Conservation (phyloP, 2,113 vertebrate species). For the Charadrius vociferus region DNA sequence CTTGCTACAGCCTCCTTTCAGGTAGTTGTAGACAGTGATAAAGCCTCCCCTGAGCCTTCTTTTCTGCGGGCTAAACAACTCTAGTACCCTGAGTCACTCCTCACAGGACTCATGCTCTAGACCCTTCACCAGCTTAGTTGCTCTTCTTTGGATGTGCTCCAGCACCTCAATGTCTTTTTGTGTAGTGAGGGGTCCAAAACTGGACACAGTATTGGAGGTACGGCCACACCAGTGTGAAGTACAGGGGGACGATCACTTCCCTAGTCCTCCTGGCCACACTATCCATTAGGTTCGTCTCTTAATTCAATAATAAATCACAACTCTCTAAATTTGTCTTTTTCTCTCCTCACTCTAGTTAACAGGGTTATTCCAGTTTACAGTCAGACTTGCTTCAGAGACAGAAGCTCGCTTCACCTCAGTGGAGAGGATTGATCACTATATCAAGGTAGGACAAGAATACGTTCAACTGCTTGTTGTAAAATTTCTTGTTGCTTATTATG, state of each 20-base stretch:
- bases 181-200: neutral
- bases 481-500: neutral
- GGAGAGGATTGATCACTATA: constrained; percentile 91
- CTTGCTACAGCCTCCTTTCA: neutral
- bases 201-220: neutral
- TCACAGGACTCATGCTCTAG: neutral
- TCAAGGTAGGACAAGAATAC: constrained; percentile 79
- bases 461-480: neutral
- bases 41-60: neutral
- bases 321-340: neutral
- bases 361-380: constrained; percentile 94
- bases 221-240: neutral
- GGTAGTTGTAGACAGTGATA: neutral
- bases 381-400: constrained; percentile 91
- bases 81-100: neutral
- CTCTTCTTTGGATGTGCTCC: neutral
- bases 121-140: neutral
- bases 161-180: too few relatives aligned
- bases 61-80: neutral
- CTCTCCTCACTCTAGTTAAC: constrained; percentile 78
- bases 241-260: neutral
- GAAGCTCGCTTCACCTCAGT: constrained; percentile 95
- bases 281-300: neutral
- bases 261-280: neutral
- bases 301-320: neutral